Base-by-base conservation (phyloP, 2,113 vertebrate species). In the Austrofundulus limnaeus region DNA sequence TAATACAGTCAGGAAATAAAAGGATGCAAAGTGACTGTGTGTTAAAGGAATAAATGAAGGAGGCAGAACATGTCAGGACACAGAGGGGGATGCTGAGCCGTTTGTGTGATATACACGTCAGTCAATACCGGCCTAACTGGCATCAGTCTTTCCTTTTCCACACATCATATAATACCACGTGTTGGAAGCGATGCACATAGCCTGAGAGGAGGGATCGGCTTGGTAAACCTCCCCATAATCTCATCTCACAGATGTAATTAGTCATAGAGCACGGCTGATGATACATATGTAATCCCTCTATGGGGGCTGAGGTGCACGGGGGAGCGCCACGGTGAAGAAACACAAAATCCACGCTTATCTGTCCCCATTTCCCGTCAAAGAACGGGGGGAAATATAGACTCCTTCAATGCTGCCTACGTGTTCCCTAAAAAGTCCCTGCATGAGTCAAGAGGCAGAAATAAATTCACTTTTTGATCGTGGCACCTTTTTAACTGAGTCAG, bases 211-310 rank as follows among this genome's bases (percentile, higher is more conserved):
- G 82, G 87, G 88, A 84, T 89, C 58, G 83, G 71, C 81, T 87
- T 82, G 85, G 87, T 88, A 88, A 90, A 89, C 85, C 88, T 84
- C 86, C 81, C 71, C 56, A 83, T 91, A 91, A 91, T 92, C 91
- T 90, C 89, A 88, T 91, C 91, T 90, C 89, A 89, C 89, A 90
- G 89, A 89, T 90, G 87, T 91, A 91, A 91, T 91, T 91, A 91
- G 90, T 92, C 88, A 90, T 88, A 91, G 85, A 86, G 90, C 82
- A 90, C 70, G 83, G 85, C 78, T 89, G 85, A 90, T 88, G 87
- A 90, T 87, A 88, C 90, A 90, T 87, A 82, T 91, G 89, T 90
- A 91, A 92, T 91, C 90, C 87, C 75, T 87, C 83, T 83, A 64
- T 81, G 85, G 85, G 82, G 87, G 86, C 77, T 66, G 81, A 78